A percentile compares a stretch with the other conserved stretches of the same genome.
These are phyloP conservation scores for Drosophila serrata DNA, from an alignment of 1,140 invertebrate species.

Conservation along the genomic window DNA sequence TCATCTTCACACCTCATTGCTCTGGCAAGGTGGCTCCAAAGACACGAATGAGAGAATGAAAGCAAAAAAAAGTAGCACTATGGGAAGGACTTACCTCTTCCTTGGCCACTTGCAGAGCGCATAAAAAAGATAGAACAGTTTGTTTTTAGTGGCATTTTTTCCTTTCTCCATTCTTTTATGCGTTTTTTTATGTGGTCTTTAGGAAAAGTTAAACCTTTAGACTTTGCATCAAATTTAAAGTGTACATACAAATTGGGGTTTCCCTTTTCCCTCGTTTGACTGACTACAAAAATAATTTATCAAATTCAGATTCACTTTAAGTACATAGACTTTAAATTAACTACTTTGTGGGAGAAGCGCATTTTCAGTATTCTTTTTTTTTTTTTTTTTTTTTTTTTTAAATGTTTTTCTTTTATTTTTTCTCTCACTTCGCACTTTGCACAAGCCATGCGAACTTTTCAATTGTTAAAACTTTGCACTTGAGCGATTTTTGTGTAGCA, in stretches of 20 bases:
- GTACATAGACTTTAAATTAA: conserved; percentile 19
- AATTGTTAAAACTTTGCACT: conserved; percentile 84
- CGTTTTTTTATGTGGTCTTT: conserved; percentile 27
- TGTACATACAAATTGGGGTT: background rate
- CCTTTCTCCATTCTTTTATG: conserved; percentile 21
- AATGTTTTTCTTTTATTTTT: conserved; percentile 18
- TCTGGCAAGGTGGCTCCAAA: conserved; percentile 64
- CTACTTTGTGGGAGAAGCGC: conserved; percentile 24
- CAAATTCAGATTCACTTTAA: background rate
- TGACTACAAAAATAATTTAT: background rate
- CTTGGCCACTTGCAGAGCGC: conserved; percentile 57
- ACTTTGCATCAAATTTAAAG: conserved; percentile 31
- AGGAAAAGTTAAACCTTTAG: conserved; percentile 16
- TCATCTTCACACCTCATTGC: conserved; percentile 82
- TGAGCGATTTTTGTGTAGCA: conserved; percentile 82
- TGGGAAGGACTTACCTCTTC: conserved; percentile 37
- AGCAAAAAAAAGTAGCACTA: conserved; percentile 28
- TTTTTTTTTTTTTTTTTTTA: conserved; percentile 19
- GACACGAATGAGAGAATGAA: conserved; percentile 29
- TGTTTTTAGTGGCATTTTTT: conserved; percentile 51
- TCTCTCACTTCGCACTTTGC: conserved; percentile 38
- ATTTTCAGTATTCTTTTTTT: conserved; percentile 12
- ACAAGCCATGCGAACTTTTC: conserved; percentile 74
- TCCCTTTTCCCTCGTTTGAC: background rate
- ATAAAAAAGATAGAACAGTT: conserved; percentile 44